phyloP scores from a whole-genome alignment of 2,888 invertebrate species.

The Trileptium ribeirensis region DNA sequence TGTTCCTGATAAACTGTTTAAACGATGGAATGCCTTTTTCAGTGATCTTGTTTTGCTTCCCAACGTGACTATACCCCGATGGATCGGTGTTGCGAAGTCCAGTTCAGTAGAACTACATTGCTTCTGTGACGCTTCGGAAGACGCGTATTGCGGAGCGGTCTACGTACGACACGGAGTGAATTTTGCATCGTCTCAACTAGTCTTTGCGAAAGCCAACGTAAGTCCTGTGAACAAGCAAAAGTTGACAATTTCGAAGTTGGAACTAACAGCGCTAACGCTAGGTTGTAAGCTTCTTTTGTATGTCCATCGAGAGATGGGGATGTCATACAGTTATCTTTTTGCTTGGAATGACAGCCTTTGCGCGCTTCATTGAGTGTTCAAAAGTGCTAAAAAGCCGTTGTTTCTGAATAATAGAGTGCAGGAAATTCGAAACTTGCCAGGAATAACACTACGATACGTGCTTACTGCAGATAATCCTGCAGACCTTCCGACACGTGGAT shows the following conservation, averaged over 20 bases:
- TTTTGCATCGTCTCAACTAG: neutral
- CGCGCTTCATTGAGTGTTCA: neutral
- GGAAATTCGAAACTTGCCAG: neutral
- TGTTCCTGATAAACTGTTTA: neutral
- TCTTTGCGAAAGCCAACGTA: neutral
- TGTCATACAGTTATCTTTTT: neutral
- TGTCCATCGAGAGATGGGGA: constrained; percentile 1
- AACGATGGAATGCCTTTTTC: neutral
- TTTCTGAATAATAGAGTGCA: neutral
- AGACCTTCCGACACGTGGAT: neutral
- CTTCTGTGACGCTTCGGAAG: constrained; percentile 18
- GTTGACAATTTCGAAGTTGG: neutral
- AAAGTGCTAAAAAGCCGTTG: neutral
- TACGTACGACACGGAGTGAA: neutral
- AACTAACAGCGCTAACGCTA: neutral
- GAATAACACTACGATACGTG: neutral
- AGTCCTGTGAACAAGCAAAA: neutral
- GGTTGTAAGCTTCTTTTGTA: constrained; percentile 17
- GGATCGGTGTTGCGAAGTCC: neutral
- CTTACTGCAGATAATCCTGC: neutral
- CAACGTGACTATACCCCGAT: neutral
- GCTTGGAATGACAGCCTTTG: constrained; percentile 10
- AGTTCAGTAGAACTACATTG: neutral
- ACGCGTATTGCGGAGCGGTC: constrained; percentile 18
- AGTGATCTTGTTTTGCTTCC: neutral